phyloP scores from a whole-genome alignment of 2,113 vertebrate species.

The Alethe diademata region DNA sequence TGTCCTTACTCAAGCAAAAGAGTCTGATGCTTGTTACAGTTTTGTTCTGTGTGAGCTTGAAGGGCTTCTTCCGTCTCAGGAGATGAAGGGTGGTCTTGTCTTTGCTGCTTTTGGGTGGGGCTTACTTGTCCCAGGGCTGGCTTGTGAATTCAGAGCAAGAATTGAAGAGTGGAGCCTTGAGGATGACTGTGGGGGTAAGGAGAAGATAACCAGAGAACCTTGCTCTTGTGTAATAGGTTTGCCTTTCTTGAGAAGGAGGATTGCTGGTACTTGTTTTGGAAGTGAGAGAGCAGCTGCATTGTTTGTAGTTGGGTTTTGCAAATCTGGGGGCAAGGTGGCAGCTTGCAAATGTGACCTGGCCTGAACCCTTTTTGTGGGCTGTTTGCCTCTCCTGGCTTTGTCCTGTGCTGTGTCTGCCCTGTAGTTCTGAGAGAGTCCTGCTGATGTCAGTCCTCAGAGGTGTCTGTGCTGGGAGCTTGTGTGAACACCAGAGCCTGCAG shows the following conservation, averaged over 20 bases:
- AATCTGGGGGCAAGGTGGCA: background rate
- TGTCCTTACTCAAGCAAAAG: background rate
- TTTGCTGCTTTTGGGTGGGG: background rate
- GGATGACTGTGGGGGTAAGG: background rate
- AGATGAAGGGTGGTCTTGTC: background rate
- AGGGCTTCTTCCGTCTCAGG: background rate
- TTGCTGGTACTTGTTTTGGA: background rate
- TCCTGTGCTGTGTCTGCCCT: background rate
- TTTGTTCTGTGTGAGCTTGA: background rate
- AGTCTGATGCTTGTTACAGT: background rate
- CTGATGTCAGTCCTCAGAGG: background rate
- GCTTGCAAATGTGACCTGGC: background rate
- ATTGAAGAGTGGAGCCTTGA: background rate
- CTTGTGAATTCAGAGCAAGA: background rate
- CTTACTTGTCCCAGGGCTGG: background rate
- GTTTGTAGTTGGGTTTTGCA: background rate
- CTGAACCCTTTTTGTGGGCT: background rate
- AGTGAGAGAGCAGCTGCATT: background rate
- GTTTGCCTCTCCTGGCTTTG: background rate
- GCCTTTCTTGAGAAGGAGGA: background rate
- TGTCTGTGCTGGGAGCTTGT: background rate
- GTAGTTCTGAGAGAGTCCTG: background rate
- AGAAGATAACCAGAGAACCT: background rate
- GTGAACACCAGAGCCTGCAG: background rate
- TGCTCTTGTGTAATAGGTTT: background rate